Evolutionary conservation across 2,113 vertebrate genomes (phyloP).

Genomic region (Caretta caretta): DNA sequence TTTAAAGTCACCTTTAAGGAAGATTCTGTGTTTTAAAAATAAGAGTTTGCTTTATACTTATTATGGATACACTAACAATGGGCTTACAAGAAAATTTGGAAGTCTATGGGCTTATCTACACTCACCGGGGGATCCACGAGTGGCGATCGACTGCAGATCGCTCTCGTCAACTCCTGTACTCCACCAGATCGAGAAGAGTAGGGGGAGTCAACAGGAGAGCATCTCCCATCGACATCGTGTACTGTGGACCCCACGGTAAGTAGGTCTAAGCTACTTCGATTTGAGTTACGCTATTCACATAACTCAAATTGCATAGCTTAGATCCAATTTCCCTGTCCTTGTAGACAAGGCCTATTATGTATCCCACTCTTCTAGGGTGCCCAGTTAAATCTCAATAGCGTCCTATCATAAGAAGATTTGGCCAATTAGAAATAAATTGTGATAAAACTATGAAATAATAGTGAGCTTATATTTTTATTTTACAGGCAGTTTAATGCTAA

Average conservation of each 20-base stretch:
- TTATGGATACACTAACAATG: background rate
- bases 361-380: background rate
- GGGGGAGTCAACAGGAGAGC: no score
- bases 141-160: no score
- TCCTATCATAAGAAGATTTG: background rate
- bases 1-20: background rate
- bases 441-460: background rate
- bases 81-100: background rate
- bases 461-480: background rate
- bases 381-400: background rate
- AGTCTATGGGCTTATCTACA: no score
- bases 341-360: background rate
- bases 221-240: no score
- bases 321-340: no score
- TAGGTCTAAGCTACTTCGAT: no score
- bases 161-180: no score
- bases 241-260: no score
- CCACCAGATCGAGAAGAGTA: no score
- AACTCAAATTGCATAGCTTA: no score
- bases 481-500: background rate
- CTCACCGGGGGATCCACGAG: no score
- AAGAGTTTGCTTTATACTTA: background rate
- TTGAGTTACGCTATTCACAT: no score
- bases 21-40: accelerated
- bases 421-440: background rate